Percentiles rank a stretch among this genome's conserved stretches.
Conservation (phyloP, 2,113 vertebrate species). For the Regulus satrapa region DNA sequence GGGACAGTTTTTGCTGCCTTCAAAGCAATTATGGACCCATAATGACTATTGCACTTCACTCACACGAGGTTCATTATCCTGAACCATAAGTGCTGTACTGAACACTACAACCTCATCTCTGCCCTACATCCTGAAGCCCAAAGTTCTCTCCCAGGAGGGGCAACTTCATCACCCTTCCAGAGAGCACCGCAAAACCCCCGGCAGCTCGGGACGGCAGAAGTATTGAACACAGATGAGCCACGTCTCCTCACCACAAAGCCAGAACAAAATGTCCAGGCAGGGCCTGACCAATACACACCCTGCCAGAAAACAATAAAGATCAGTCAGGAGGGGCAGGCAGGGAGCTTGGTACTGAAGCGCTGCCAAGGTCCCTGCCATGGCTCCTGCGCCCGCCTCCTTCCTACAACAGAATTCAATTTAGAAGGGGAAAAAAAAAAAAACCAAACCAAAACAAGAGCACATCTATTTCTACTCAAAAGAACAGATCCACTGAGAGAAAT, state of each 20-base stretch:
- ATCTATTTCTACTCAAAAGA: background rate
- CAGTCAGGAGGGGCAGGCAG: background rate
- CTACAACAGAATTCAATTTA: background rate
- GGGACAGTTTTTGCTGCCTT: background rate
- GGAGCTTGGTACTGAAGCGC: background rate
- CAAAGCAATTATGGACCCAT: background rate
- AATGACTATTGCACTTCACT: background rate
- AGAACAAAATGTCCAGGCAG: slow-evolving; percentile 10
- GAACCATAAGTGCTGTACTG: rapidly evolving
- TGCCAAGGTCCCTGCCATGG: background rate
- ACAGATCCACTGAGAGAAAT: background rate
- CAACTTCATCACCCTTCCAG: background rate
- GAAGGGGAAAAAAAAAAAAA: background rate
- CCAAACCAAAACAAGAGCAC: background rate
- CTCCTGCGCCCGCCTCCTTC: background rate
- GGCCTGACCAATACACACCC: background rate
- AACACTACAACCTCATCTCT: background rate
- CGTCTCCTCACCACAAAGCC: background rate
- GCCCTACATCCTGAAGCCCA: background rate
- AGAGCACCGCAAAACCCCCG: rapidly evolving
- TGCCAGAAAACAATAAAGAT: background rate
- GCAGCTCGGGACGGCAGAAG: rapidly evolving
- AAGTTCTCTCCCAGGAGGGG: background rate
- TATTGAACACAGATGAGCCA: background rate
- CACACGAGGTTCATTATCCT: background rate